Percentiles rank a stretch among this genome's conserved stretches.
These are phyloP conservation scores for Dicrostonyx torquatus DNA, from an alignment of 2,797 vertebrate genomes.

Conservation along the genomic window DNA sequence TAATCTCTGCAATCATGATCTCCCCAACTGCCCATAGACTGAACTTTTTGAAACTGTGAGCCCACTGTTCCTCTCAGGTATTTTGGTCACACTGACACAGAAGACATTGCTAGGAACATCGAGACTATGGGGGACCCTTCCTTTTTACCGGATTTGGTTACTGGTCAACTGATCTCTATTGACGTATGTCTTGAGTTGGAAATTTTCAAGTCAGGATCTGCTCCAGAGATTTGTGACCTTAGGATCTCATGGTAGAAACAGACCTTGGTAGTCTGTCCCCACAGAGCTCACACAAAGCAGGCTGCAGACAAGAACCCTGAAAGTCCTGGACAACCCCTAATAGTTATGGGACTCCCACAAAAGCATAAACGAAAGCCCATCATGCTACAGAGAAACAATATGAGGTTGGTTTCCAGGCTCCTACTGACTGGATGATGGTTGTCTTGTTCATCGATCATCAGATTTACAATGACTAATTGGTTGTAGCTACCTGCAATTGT, in stretches of 20 bases:
- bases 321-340: accelerated
- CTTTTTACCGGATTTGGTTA: not conserved
- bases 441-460: not conserved
- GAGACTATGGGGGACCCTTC: not conserved
- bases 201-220: not conserved
- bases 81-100: not conserved
- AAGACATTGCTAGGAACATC: not conserved
- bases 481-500: not conserved
- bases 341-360: not conserved
- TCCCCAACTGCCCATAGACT: not conserved
- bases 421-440: not conserved
- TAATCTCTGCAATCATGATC: not conserved
- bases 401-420: not conserved
- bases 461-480: not conserved
- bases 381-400: not conserved
- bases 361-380: not conserved
- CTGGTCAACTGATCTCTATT: not conserved
- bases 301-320: not conserved
- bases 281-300: not conserved
- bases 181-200: not conserved
- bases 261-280: not conserved
- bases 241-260: not conserved
- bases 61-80: not conserved
- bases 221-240: not conserved
- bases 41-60: not conserved